Evolutionary conservation across 2,113 vertebrate species (phyloP).

Genomic region (Nycticebus coucang): DNA sequence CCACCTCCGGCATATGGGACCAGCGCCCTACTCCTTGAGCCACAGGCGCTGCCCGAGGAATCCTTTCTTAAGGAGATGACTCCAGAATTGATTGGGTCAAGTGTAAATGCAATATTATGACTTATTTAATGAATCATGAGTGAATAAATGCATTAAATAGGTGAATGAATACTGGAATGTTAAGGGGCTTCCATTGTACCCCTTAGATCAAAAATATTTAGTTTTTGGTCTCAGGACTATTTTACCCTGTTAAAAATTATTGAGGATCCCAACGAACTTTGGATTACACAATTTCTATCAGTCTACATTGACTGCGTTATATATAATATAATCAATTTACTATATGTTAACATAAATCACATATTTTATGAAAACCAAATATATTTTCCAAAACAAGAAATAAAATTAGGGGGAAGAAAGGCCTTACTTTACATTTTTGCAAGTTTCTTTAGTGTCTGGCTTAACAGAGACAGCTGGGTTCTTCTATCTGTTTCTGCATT

Average conservation of each 20-base stretch:
- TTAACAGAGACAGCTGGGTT: background rate
- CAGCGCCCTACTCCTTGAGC: too few relatives aligned
- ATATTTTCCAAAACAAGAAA: slow-evolving; percentile 38
- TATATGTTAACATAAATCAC: background rate
- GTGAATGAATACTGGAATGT: background rate
- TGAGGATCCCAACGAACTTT: background rate
- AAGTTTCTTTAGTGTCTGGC: background rate
- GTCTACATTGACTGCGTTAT: too few relatives aligned
- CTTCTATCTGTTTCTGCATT: slow-evolving; percentile 21
- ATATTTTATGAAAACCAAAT: slow-evolving; percentile 12
- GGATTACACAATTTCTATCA: background rate
- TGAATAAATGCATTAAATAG: background rate
- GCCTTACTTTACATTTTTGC: background rate
- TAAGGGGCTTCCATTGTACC: background rate
- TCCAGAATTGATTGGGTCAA: background rate
- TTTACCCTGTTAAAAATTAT: background rate
- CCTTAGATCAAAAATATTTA: background rate
- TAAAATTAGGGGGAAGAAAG: background rate
- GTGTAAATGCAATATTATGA: background rate
- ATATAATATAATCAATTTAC: background rate
- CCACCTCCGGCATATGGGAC: too few relatives aligned
- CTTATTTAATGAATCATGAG: background rate
- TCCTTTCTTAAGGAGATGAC: background rate
- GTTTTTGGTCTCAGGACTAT: background rate
- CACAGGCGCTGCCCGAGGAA: too few relatives aligned